phyloP scores from a whole-genome alignment of 2,113 vertebrate genomes.

The Lichenostomus cassidix region DNA sequence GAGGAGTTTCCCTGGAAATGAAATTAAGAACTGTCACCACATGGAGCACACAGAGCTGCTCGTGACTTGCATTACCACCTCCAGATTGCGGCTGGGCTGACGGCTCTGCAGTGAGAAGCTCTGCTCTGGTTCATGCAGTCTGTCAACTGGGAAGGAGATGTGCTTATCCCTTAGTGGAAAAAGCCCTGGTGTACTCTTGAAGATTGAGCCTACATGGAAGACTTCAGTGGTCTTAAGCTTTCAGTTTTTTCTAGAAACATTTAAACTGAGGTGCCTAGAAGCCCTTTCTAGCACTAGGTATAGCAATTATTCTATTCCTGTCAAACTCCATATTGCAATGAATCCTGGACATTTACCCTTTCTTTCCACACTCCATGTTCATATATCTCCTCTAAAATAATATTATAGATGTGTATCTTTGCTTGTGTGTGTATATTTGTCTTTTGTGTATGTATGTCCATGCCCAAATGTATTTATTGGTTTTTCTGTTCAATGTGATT shows the following conservation, averaged over 20 bases:
- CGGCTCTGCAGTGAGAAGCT: neutral
- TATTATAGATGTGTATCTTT: neutral
- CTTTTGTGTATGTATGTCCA: neutral
- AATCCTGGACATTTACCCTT: neutral
- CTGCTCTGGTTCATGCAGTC: neutral
- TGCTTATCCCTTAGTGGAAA: neutral
- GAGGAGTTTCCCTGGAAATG: neutral
- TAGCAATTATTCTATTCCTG: neutral
- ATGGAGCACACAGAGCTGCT: neutral
- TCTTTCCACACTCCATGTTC: neutral
- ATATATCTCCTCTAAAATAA: neutral
- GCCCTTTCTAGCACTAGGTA: neutral
- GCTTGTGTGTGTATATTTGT: neutral
- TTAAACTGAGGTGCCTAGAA: neutral
- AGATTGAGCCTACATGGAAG: neutral
- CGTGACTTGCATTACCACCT: neutral
- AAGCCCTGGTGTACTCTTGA: neutral
- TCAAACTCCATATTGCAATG: neutral
- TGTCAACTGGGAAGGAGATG: neutral
- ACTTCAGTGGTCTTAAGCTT: neutral
- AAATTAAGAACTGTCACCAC: neutral
- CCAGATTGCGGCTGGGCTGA: neutral
- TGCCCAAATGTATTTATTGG: accelerated
- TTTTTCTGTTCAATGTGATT: neutral
- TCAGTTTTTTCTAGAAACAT: neutral